Percentiles rank a stretch among this genome's conserved stretches.
Conservation (phyloP, 2,888 invertebrate species). For the Bellardia pandia region DNA sequence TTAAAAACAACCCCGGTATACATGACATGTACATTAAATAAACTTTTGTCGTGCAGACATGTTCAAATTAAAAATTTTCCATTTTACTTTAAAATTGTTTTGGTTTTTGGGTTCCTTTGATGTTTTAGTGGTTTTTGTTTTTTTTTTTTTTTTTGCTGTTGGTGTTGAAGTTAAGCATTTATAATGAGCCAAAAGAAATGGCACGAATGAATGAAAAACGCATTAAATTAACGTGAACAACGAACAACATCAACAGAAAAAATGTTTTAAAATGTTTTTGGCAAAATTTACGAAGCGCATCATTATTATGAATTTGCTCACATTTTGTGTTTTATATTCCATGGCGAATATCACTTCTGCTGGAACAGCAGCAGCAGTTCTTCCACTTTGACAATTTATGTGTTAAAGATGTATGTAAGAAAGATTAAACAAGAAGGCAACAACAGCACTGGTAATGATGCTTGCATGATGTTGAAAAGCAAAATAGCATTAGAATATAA, state of each 20-base stretch:
- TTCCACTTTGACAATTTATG: neutral
- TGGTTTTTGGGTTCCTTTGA: slow-evolving; percentile 10
- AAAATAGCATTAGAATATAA: slow-evolving; percentile 24
- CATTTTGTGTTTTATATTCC: slow-evolving; percentile 55
- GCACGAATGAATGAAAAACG: slow-evolving; percentile 38
- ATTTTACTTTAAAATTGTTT: slow-evolving; percentile 69
- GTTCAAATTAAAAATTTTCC: slow-evolving; percentile 48
- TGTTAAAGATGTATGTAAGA: neutral
- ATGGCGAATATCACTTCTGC: slow-evolving; percentile 13
- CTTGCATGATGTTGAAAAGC: neutral
- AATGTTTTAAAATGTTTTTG: slow-evolving; percentile 79
- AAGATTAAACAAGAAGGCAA: neutral
- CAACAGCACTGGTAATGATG: neutral
- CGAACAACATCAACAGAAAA: slow-evolving; percentile 61
- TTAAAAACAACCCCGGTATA: slow-evolving; percentile 33
- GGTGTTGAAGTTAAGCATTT: slow-evolving; percentile 46
- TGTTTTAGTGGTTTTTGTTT: slow-evolving; percentile 21
- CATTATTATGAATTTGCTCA: slow-evolving; percentile 74
- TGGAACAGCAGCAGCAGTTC: neutral
- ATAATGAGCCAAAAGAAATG: slow-evolving; percentile 59
- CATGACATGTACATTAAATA: slow-evolving; percentile 39
- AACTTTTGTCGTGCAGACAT: slow-evolving; percentile 60
- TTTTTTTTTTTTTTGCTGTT: neutral
- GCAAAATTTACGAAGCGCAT: slow-evolving; percentile 80
- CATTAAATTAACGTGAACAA: slow-evolving; percentile 53